Conservation (phyloP, 2,797 vertebrate genomes). For the Hydrocynus forskahlii region DNA sequence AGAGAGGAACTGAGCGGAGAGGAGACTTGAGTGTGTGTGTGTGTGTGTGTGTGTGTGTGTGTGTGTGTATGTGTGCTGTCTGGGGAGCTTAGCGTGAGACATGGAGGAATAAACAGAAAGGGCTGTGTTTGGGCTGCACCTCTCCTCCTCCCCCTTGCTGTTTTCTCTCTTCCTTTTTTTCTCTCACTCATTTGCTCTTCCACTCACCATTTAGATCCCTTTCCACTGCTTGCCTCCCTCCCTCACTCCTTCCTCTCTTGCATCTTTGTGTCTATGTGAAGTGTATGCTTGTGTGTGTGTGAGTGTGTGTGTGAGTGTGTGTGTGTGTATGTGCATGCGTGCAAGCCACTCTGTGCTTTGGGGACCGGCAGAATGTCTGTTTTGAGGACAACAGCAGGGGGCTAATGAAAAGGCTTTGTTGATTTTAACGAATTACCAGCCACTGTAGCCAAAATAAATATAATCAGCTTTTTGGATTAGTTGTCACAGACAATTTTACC, state of each 20-base stretch:
- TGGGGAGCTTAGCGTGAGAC: constrained; percentile 53
- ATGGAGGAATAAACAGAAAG: constrained; percentile 58
- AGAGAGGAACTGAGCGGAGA: constrained; percentile 11
- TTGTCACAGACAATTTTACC: constrained; percentile 93
- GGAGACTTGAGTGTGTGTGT: constrained; percentile 30
- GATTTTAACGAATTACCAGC: constrained; percentile 96
- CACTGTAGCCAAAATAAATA: constrained; percentile 98
- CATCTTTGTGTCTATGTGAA: constrained; percentile 39
- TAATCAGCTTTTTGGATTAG: constrained; percentile 98
- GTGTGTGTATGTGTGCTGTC: constrained; percentile 41
- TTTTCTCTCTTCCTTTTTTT: not conserved
- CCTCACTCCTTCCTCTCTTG: not conserved
- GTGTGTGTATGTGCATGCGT: constrained; percentile 35
- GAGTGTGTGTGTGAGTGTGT: constrained; percentile 19
- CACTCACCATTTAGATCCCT: constrained; percentile 16
- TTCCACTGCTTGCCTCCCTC: not conserved
- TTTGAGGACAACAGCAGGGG: constrained; percentile 94
- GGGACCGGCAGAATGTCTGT: constrained; percentile 86
- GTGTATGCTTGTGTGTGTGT: constrained; percentile 51
- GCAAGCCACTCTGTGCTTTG: constrained; percentile 74
- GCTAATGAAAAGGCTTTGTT: constrained; percentile 98
- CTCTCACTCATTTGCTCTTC: not conserved
- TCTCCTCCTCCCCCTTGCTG: constrained; percentile 31
- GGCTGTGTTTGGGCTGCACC: constrained; percentile 47
- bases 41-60: constrained; percentile 22